Conservation (phyloP, 2,113 vertebrate species). For the Emydocephalus ijimae region DNA sequence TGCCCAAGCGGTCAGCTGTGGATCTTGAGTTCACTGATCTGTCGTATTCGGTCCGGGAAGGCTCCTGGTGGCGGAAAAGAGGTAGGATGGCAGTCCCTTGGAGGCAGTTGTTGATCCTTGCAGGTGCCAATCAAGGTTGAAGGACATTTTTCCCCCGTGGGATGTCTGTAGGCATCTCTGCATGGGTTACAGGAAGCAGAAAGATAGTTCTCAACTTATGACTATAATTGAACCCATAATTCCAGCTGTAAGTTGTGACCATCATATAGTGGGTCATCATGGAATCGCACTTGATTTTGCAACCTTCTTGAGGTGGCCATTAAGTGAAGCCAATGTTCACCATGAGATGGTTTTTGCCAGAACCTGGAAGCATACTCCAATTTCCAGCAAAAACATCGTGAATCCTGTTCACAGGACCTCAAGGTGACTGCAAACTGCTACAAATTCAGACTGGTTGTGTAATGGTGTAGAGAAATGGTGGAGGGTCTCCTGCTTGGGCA, state of each 20-base stretch:
- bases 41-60: constrained; percentile 93
- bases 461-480: no score
- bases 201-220: background rate
- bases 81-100: constrained; percentile 62
- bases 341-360: background rate
- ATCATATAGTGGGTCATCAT: background rate
- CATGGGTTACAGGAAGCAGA: background rate
- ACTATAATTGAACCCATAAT: background rate
- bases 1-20: constrained; percentile 90
- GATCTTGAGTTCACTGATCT: constrained; percentile 94
- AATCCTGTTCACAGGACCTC: background rate
- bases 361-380: background rate
- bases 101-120: background rate
- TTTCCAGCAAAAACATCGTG: background rate
- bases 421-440: background rate
- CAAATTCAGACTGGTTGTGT: background rate
- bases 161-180: background rate
- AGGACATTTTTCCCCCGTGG: background rate
- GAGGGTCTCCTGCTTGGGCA: no score
- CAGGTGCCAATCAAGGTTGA: background rate
- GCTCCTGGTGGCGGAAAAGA: constrained; percentile 92
- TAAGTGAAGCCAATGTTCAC: background rate
- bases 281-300: no score
- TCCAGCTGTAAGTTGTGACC: background rate
- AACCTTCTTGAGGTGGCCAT: background rate